These are phyloP conservation scores for Muntiacus reevesi DNA, from an alignment of 2,113 vertebrate genomes.

Conservation along the genomic window DNA sequence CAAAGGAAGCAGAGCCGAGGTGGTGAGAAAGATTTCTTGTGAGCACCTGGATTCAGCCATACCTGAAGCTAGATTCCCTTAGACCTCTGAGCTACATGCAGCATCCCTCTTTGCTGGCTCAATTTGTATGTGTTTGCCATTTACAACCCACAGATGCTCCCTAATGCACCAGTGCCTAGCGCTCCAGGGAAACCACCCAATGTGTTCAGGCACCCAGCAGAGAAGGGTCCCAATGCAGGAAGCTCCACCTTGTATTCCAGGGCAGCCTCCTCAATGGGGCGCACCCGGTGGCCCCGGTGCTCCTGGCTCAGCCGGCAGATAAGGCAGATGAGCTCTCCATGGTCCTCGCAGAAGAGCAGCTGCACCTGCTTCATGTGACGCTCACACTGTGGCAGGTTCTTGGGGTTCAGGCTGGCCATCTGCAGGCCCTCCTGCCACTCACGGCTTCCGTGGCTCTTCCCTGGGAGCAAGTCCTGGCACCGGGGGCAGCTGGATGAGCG, in stretches of 20 bases:
- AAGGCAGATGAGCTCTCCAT: conserved; percentile 69
- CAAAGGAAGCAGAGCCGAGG: neutral
- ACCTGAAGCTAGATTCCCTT: neutral
- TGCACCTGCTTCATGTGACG: conserved; percentile 67
- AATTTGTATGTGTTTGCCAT: neutral
- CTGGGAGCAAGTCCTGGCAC: neutral
- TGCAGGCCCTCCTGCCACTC: neutral
- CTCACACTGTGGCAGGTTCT: conserved; percentile 24
- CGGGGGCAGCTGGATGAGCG: neutral
- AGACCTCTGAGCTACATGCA: neutral
- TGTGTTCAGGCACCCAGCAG: neutral
- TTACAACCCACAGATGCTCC: neutral
- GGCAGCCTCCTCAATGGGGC: conserved; percentile 76
- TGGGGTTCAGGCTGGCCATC: neutral
- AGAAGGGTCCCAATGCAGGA: neutral
- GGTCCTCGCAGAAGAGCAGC: conserved; percentile 75
- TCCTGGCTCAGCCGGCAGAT: conserved; percentile 77
- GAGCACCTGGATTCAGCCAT: neutral
- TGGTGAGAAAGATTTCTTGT: neutral
- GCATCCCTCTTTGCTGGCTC: neutral
- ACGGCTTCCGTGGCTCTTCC: conserved; percentile 3
- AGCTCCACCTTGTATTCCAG: conserved; percentile 69
- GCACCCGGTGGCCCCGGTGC: conserved; percentile 71
- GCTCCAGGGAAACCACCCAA: neutral
- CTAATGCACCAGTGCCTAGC: neutral